Evolutionary conservation across 2,797 vertebrate species (phyloP), one percentile per base, ranked within the genome.

Genomic region (Chelmon rostratus): DNA sequence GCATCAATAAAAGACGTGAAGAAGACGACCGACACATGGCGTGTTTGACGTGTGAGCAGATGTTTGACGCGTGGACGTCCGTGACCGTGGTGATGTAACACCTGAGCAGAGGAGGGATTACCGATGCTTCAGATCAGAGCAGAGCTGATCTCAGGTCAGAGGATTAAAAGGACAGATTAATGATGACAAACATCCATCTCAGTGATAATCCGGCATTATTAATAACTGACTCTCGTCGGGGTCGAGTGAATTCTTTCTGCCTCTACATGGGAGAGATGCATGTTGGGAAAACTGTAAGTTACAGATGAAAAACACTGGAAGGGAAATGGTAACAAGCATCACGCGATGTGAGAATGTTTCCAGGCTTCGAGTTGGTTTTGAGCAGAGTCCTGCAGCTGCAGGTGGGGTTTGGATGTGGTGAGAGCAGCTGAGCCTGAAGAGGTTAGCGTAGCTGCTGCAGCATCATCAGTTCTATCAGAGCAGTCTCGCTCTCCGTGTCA

Each of bases 31-130:
- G 4, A 42, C 4, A 8, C 23, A 18, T 16, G 25, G 53, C 0
- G 15, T 11, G 59, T 9, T 62, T 1, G 7, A 68, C 11, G 11
- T 58, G 8, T 47, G 23, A 74, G 11, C 84, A 75, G 66, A 81
- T 81, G 84, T 82, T 59, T n/a, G n/a, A 6, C 3, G 1, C 28
- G 65, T 31, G 4, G 6, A 73, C 75, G 68, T 37, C 42, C 19
- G 59, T 81, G 13, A 9, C 66, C 78, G 0, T 6, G 16, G 79
- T 86, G 86, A 88, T 59, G 81, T 87, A 82, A 88, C 70, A 77
- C 54, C 70, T 68, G 54, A 21, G 49, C 3, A n/a, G 68, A 68
- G 78, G 62, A 9, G 31, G 62, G 84, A 84, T 88, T 84, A 87
- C 13, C 16, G 44, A 46, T 46, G 44, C 44, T 44, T 44, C 42